phyloP scores from a whole-genome alignment of 1,140 invertebrate genomes.

The Thaumetopoea pityocampa region DNA sequence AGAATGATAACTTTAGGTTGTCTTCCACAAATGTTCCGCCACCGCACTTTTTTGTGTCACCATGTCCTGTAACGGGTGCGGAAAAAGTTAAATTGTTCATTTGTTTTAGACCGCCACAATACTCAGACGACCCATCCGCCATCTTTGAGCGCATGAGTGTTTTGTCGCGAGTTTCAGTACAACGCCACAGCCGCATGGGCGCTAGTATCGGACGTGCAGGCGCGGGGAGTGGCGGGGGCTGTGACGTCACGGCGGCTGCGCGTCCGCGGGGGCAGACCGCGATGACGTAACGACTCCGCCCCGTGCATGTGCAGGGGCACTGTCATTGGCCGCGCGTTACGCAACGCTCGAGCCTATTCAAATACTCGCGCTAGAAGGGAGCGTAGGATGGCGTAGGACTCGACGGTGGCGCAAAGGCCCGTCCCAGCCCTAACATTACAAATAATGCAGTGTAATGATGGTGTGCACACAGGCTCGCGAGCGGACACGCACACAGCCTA shows the following conservation, averaged over 20 bases:
- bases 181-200: slow-evolving; percentile 52
- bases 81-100: slow-evolving; percentile 70
- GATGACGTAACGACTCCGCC: slow-evolving; percentile 71
- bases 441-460: slow-evolving; percentile 66
- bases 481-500: slow-evolving; percentile 18
- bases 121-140: slow-evolving; percentile 71
- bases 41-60: slow-evolving; percentile 74
- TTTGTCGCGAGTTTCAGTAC: slow-evolving; percentile 63
- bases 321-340: slow-evolving; percentile 72
- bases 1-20: slow-evolving; percentile 66
- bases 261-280: slow-evolving; percentile 55
- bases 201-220: slow-evolving; percentile 48
- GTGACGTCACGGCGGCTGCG: slow-evolving; percentile 71
- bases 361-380: slow-evolving; percentile 61
- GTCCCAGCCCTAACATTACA: slow-evolving; percentile 63
- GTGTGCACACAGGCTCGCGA: slow-evolving; percentile 31
- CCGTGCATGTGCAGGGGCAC: slow-evolving; percentile 64
- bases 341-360: slow-evolving; percentile 66
- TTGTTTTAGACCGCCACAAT: slow-evolving; percentile 51
- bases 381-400: slow-evolving; percentile 60
- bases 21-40: slow-evolving; percentile 49
- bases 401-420: slow-evolving; percentile 50
- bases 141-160: slow-evolving; percentile 74
- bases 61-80: slow-evolving; percentile 51
- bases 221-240: slow-evolving; percentile 43